phyloP scores from a whole-genome alignment of 1,140 invertebrate species.

The Rhyzopertha dominica region DNA sequence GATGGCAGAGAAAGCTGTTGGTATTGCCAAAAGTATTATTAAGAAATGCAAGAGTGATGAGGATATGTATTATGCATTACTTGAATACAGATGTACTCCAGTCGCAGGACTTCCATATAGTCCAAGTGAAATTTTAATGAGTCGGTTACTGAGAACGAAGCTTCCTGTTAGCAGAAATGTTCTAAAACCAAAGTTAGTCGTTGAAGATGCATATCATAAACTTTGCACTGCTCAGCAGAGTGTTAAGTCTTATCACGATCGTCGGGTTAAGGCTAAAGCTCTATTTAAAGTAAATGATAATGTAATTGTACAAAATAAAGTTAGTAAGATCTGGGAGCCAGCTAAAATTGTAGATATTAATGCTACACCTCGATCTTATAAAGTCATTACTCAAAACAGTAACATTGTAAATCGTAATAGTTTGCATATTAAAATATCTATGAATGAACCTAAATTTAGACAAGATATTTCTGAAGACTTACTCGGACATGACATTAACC shows the following conservation, averaged over 20 bases:
- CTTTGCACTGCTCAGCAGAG: background rate
- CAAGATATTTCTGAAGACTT: too few species aligned
- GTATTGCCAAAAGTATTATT: background rate
- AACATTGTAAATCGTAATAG: background rate
- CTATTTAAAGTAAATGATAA: background rate
- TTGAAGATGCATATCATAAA: background rate
- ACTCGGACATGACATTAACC: too few species aligned
- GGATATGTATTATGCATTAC: background rate
- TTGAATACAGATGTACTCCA: constrained; percentile 4
- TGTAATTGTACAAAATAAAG: background rate
- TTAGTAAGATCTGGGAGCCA: background rate
- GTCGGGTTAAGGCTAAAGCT: background rate
- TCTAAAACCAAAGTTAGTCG: constrained; percentile 1
- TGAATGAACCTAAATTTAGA: too few species aligned
- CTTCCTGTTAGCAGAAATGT: background rate
- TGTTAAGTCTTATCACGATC: constrained; percentile 7
- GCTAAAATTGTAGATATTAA: background rate
- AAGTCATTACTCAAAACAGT: constrained; percentile 1
- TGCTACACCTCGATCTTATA: background rate
- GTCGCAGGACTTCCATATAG: constrained; percentile 1
- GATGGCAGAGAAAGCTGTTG: constrained; percentile 4
- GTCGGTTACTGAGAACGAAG: background rate
- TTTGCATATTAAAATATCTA: background rate
- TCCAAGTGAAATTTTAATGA: too few species aligned
- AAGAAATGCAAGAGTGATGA: background rate